phyloP scores from a whole-genome alignment of 1,140 invertebrate genomes.

The Procambarus clarkii region DNA sequence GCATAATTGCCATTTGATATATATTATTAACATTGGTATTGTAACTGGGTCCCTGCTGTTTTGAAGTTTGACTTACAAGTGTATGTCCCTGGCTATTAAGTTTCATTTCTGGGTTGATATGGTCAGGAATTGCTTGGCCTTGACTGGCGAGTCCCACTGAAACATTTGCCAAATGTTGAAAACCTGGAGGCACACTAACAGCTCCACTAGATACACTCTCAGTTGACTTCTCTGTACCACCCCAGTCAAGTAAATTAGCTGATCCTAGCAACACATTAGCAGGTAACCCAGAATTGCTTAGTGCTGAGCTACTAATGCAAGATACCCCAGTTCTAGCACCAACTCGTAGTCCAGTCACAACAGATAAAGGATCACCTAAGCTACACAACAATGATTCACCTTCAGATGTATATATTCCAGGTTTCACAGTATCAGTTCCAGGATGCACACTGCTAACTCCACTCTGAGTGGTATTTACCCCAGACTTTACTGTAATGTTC shows the following conservation, averaged over 20 bases:
- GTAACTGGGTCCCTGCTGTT: constrained; percentile 10
- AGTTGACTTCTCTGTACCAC: not conserved
- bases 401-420: not conserved
- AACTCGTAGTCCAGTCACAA: not conserved
- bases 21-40: not conserved
- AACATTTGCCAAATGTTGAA: constrained; percentile 34
- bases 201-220: not conserved
- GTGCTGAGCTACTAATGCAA: not conserved
- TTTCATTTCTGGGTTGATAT: constrained; percentile 3
- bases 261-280: not conserved
- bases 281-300: not conserved
- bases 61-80: constrained; percentile 5
- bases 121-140: not conserved
- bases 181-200: constrained; percentile 41
- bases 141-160: not conserved
- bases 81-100: constrained; percentile 8
- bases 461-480: not conserved
- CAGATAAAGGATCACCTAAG: constrained; percentile 1
- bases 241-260: constrained; percentile 1
- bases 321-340: not conserved
- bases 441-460: not conserved
- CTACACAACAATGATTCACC: constrained; percentile 2
- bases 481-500: not conserved
- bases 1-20: constrained; percentile 5
- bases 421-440: not conserved